Evolutionary conservation across 1,140 invertebrate species (phyloP).

Genomic region (Calycopis cecrops): DNA sequence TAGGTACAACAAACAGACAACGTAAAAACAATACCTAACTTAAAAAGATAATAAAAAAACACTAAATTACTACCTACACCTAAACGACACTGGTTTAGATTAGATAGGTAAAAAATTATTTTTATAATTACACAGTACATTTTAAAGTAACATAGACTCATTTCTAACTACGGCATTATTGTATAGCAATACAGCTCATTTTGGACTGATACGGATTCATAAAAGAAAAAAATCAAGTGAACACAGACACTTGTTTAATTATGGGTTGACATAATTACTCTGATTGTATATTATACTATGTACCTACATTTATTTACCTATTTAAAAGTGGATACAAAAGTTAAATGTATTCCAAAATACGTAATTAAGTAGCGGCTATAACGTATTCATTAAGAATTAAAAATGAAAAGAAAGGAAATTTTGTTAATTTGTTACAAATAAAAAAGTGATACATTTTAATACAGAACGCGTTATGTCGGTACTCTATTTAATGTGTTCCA

Average conservation of each 20-base stretch:
- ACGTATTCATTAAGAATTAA: too few relatives aligned
- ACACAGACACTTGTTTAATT: conserved; percentile 48
- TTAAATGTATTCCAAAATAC: too few relatives aligned
- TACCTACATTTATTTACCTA: too few relatives aligned
- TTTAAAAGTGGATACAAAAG: too few relatives aligned
- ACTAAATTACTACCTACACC: conserved; percentile 39
- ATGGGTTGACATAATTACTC: conserved; percentile 58
- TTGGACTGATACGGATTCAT: not conserved
- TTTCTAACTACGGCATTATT: conserved; percentile 25
- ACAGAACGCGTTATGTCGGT: too few relatives aligned
- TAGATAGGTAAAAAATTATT: conserved; percentile 40
- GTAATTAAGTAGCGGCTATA: too few relatives aligned
- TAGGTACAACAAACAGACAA: conserved; percentile 8
- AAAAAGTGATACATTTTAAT: too few relatives aligned
- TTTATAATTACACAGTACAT: conserved; percentile 45
- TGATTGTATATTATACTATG: not conserved
- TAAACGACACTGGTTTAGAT: conserved; percentile 42
- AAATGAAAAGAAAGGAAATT: too few relatives aligned
- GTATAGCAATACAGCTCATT: not conserved
- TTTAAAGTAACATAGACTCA: conserved; percentile 19
- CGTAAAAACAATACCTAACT: conserved; percentile 6
- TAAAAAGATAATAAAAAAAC: conserved; percentile 29
- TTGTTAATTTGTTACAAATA: too few relatives aligned
- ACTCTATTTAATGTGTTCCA: too few relatives aligned
- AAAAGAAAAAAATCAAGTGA: conserved; percentile 41